Base-by-base conservation (phyloP, 2,888 invertebrate genomes). In the Eumacrocentrus americanus region DNA sequence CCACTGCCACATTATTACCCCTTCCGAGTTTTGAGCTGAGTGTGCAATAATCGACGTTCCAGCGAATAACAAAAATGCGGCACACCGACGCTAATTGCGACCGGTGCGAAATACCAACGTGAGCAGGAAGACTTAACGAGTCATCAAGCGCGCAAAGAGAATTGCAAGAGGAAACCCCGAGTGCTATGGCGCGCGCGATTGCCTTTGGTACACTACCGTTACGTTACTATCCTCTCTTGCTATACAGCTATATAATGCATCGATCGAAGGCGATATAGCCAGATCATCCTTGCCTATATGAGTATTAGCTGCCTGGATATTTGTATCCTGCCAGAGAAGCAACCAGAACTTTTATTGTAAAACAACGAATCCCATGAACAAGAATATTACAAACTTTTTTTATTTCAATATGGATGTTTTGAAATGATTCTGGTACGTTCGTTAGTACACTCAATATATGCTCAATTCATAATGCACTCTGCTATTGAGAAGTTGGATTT, bases 111-210 rank as follows among this genome's bases (percentile, higher is more conserved):
- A 50, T 50, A 18, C 50, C 50, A 35, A 29, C 18, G 16, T 18
- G n/a, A 35, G n/a, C 51, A 51, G 51, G 51, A 51, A 51, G 51
- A 51, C 51, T 51, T 51, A 51, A 51, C 51, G 51, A 51, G 37
- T 51, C 51, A 51, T 51, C 51, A 51, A 18, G 7, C 35, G n/a
- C 6, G 22, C n/a, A 23, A 34, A 34, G 20, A 50, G 11, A 50
- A 51, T 51, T 5, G n/a, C 35, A 12, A 20, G 20, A 22, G 35
- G n/a, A 35, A n/a, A 46, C 2, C 14, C 37, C 14, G 3, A 37
- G 2, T 18, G 42, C 20, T 9, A 9, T 16, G 16, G 20, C 16
- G 20, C n/a, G 12, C 23, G 23, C 51, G 37, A 51, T 51, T 37
- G 37, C 37, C 51, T 37, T 35, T 51, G 51, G 51, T 37, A 37